These are phyloP conservation scores for Vanessa atalanta DNA, from an alignment of 1,140 invertebrate species.

Conservation along the genomic window DNA sequence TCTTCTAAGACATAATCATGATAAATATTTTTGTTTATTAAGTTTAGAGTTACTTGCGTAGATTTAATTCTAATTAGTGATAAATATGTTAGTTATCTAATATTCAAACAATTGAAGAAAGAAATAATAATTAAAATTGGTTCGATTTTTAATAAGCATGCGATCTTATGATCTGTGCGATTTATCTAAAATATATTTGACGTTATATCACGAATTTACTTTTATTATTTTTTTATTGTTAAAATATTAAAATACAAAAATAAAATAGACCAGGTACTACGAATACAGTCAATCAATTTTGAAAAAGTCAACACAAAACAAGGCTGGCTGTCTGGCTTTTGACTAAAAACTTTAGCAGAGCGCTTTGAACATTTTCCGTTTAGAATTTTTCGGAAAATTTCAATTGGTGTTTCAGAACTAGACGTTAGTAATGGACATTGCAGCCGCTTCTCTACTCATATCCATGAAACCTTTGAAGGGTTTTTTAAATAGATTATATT, in stretches of 20 bases:
- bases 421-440: neutral
- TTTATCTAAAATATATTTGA: too few relatives aligned
- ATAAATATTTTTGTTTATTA: too few relatives aligned
- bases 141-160: too few relatives aligned
- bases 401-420: neutral
- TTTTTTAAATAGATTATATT: too few relatives aligned
- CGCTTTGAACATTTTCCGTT: neutral
- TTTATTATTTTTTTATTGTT: neutral
- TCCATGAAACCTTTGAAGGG: too few relatives aligned
- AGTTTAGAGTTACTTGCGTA: too few relatives aligned
- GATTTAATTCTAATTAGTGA: too few relatives aligned
- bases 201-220: neutral
- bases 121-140: too few relatives aligned
- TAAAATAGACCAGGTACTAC: neutral
- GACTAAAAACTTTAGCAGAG: neutral
- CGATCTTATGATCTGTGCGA: too few relatives aligned
- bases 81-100: too few relatives aligned
- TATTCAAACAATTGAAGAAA: too few relatives aligned
- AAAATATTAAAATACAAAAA: neutral
- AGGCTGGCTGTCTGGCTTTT: neutral
- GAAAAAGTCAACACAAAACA: conserved; percentile 1
- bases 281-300: neutral
- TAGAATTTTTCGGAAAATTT: conserved; percentile 3
- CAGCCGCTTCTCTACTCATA: neutral
- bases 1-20: too few relatives aligned